Conservation (phyloP, 2,888 invertebrate species). For the Ditula angustiorana region DNA sequence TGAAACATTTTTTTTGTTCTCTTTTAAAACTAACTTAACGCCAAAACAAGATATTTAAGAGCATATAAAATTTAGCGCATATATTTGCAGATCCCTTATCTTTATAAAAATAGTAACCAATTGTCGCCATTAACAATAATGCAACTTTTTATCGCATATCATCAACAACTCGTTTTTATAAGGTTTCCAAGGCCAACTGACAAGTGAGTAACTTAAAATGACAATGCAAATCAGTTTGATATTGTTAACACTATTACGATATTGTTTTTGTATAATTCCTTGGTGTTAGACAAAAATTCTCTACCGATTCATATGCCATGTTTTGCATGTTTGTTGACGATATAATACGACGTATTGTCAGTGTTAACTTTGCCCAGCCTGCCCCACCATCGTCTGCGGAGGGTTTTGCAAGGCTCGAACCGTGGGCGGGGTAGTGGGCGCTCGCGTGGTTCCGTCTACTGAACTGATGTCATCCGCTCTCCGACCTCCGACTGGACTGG, state of each 20-base stretch:
- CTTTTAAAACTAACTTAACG: not conserved
- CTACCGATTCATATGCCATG: not conserved
- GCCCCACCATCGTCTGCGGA: conserved; percentile 43
- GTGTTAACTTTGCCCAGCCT: conserved; percentile 1
- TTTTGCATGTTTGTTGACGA: not conserved
- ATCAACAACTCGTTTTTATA: not conserved
- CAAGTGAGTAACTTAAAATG: not conserved
- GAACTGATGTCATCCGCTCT: conserved; percentile 77
- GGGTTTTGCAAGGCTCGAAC: conserved; percentile 74
- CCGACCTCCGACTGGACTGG: conserved; percentile 45
- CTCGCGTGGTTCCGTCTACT: conserved; percentile 72
- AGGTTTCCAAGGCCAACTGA: not conserved
- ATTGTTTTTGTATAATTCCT: not conserved
- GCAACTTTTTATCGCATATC: not conserved
- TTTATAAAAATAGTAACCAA: not conserved
- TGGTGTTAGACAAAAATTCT: not conserved
- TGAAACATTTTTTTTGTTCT: not conserved
- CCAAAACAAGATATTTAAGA: not conserved
- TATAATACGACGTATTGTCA: not conserved
- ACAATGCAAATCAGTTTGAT: not conserved
- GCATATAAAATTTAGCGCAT: not conserved
- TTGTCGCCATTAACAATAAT: not conserved
- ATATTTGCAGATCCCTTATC: not conserved
- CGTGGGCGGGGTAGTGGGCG: conserved; percentile 77
- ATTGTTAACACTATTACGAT: not conserved